Percentiles rank a stretch among this genome's conserved stretches.
Conservation (phyloP, 2,113 vertebrate genomes). For the Scomber colias region DNA sequence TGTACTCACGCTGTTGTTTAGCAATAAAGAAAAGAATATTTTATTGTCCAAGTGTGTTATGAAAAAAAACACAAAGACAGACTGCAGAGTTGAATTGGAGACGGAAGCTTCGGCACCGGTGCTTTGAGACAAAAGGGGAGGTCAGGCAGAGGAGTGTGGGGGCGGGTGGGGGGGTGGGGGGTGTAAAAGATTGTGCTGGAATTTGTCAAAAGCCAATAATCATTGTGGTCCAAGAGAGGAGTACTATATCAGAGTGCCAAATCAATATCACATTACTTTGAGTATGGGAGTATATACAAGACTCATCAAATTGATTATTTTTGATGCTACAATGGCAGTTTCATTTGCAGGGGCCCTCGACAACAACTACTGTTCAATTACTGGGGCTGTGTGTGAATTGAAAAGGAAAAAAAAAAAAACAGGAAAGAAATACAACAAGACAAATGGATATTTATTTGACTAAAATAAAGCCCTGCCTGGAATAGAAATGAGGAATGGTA, state of each 20-base stretch:
- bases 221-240: constrained; percentile 74
- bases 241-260: constrained; percentile 78
- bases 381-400: constrained; percentile 63
- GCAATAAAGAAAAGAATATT: constrained; percentile 55
- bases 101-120: constrained; percentile 37
- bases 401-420: constrained; percentile 10
- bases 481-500: constrained; percentile 82
- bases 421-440: constrained; percentile 68
- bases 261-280: constrained; percentile 89
- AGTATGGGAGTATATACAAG: constrained; percentile 85
- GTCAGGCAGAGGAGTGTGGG: background rate
- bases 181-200: constrained; percentile 73
- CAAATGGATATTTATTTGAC: constrained; percentile 85
- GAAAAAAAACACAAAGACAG: constrained; percentile 31
- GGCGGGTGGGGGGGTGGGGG: background rate
- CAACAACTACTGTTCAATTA: constrained; percentile 83
- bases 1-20: constrained; percentile 56
- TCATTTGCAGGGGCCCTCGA: constrained; percentile 76
- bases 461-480: constrained; percentile 79
- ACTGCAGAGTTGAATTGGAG: constrained; percentile 34
- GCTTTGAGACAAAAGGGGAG: constrained; percentile 61
- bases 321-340: constrained; percentile 86
- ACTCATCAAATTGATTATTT: constrained; percentile 88
- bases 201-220: constrained; percentile 87
- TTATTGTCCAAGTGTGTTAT: constrained; percentile 42